phyloP scores from a whole-genome alignment of 2,797 vertebrate species.

The Sarcophilus harrisii region DNA sequence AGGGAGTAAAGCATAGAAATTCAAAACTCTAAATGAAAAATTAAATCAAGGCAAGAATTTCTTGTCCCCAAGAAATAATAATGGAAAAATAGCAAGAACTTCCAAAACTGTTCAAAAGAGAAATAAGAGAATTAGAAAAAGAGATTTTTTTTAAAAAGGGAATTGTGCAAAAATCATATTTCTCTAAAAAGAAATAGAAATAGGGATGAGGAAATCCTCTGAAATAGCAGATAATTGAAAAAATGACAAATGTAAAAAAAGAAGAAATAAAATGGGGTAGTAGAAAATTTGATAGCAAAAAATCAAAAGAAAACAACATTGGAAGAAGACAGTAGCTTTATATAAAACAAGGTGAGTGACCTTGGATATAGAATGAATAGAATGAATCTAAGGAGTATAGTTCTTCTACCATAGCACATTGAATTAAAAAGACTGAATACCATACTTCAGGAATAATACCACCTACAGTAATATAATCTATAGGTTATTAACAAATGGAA shows the following conservation, averaged over 20 bases:
- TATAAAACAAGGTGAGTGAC: background rate
- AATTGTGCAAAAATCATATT: background rate
- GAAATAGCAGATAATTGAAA: background rate
- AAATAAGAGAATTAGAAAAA: background rate
- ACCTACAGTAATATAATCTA: background rate
- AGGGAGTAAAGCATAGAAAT: background rate
- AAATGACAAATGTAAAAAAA: background rate
- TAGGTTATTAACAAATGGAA: background rate
- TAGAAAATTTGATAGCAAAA: background rate
- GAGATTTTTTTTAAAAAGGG: background rate
- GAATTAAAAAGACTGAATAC: background rate
- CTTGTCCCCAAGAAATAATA: background rate
- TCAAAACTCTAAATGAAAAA: background rate
- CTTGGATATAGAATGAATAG: background rate
- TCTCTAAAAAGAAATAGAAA: background rate
- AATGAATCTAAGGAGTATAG: background rate
- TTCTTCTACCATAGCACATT: background rate
- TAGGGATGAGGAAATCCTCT: background rate
- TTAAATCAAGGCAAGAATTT: background rate
- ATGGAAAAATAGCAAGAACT: background rate
- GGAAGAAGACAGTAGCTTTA: background rate
- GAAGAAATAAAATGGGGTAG: background rate
- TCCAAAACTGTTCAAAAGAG: background rate
- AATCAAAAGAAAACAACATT: background rate
- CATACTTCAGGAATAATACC: background rate